These are phyloP conservation scores for Macaca mulatta DNA, from an alignment of 2,113 vertebrate genomes.

Conservation along the genomic window DNA sequence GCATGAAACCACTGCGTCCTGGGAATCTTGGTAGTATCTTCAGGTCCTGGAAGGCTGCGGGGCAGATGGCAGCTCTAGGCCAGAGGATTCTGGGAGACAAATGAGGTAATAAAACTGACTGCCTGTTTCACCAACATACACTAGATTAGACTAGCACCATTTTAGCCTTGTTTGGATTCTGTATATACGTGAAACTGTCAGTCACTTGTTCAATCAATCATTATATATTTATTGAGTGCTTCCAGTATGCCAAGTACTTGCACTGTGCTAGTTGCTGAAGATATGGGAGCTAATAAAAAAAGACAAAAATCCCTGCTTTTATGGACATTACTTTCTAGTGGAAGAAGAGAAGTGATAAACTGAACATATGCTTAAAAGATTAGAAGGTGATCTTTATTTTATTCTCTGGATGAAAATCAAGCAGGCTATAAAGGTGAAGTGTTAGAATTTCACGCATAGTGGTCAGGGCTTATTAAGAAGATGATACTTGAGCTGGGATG, in stretches of 20 bases:
- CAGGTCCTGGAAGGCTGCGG: background rate
- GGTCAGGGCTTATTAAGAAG: background rate
- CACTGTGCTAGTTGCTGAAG: background rate
- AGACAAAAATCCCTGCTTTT: background rate
- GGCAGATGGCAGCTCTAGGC: background rate
- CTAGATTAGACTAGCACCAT: background rate
- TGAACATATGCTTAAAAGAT: background rate
- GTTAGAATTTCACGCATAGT: background rate
- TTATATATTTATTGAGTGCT: background rate
- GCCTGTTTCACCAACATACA: background rate
- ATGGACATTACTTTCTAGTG: background rate
- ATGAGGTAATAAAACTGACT: background rate
- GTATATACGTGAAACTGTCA: background rate
- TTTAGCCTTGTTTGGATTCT: background rate
- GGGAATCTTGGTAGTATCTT: background rate
- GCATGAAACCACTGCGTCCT: background rate
- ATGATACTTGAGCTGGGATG: background rate
- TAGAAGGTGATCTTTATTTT: background rate
- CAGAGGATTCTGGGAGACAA: background rate
- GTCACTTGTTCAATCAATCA: background rate
- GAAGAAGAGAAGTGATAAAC: background rate
- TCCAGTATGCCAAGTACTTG: background rate
- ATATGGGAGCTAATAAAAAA: background rate
- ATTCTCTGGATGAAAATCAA: background rate
- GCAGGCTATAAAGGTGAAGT: background rate